A percentile compares a stretch with the other conserved stretches of the same genome.
These are phyloP conservation scores for Patiria pectinifera DNA, from an alignment of 53 echinoderm and acorn worm genomes.

Conservation along the genomic window DNA sequence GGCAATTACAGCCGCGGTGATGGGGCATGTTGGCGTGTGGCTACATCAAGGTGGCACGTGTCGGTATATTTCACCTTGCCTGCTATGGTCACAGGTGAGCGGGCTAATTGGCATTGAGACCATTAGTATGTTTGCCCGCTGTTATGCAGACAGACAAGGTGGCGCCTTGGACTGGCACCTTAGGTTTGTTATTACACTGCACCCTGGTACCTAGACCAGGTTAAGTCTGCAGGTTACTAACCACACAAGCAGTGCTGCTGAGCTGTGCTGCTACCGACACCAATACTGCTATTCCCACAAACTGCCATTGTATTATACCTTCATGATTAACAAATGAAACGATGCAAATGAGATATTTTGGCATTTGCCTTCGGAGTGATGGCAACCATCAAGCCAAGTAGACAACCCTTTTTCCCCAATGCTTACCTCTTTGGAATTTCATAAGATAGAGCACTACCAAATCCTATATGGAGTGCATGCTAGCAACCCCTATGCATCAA, in stretches of 20 bases:
- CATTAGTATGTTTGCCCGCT: conserved; percentile 10
- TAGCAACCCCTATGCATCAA: neutral
- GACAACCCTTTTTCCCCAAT: too few relatives aligned
- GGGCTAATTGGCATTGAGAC: conserved; percentile 43
- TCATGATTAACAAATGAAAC: conserved; percentile 35
- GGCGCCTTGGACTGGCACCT: conserved; percentile 37
- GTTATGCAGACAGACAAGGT: conserved; percentile 6
- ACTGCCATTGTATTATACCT: conserved; percentile 14
- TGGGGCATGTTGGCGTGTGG: neutral
- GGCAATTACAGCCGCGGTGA: conserved; percentile 10
- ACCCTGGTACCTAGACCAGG: neutral
- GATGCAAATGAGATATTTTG: conserved; percentile 30
- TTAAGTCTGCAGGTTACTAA: neutral
- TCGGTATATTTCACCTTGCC: conserved; percentile 46
- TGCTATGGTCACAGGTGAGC: conserved; percentile 48
- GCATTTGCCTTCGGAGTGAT: too few relatives aligned
- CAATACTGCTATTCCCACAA: conserved; percentile 7
- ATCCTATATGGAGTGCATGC: neutral
- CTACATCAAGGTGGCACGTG: neutral
- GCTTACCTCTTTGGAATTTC: too few relatives aligned
- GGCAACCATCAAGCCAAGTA: too few relatives aligned
- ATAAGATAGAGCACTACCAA: neutral
- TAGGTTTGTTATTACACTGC: neutral
- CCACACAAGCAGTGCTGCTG: neutral
- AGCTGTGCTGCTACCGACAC: neutral